Evolutionary conservation across 2,888 invertebrate species (phyloP).

Genomic region (Panopea generosa): DNA sequence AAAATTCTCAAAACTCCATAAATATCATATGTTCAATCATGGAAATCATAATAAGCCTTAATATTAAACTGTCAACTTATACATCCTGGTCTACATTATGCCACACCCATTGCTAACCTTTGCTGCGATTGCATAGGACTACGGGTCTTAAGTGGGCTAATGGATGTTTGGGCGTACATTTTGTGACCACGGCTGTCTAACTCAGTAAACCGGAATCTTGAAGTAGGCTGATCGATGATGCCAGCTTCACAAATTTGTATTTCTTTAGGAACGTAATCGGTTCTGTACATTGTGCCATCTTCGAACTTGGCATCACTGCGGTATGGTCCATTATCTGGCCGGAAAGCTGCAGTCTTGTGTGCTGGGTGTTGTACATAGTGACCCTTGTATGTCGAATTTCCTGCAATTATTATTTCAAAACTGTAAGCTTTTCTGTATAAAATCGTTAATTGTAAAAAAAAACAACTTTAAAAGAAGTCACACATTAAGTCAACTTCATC

Average conservation of each 20-base stretch:
- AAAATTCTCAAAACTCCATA: no score
- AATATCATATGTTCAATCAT: no score
- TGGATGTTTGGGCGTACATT: conserved; percentile 73
- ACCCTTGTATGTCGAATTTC: conserved; percentile 76
- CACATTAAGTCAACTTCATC: no score
- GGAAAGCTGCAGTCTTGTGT: conserved; percentile 62
- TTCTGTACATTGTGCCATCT: conserved; percentile 78
- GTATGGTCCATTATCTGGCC: conserved; percentile 69
- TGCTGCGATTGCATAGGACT: conserved; percentile 55
- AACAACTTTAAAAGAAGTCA: no score
- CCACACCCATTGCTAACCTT: conserved; percentile 63
- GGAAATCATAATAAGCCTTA: no score
- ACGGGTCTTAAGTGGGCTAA: conserved; percentile 58
- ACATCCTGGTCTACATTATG: no score
- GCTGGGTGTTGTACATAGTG: conserved; percentile 75
- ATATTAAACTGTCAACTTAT: no score
- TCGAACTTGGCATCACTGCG: conserved; percentile 76
- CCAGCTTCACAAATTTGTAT: conserved; percentile 79
- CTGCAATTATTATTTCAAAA: no score
- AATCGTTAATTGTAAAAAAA: no score
- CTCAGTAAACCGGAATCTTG: conserved; percentile 74
- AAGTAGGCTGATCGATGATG: conserved; percentile 73
- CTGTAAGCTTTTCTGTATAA: no score
- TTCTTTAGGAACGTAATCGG: conserved; percentile 77
- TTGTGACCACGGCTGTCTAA: conserved; percentile 81